Base-by-base conservation (phyloP, 2,797 vertebrate genomes). In the Enteromius afrohamiltoni region DNA sequence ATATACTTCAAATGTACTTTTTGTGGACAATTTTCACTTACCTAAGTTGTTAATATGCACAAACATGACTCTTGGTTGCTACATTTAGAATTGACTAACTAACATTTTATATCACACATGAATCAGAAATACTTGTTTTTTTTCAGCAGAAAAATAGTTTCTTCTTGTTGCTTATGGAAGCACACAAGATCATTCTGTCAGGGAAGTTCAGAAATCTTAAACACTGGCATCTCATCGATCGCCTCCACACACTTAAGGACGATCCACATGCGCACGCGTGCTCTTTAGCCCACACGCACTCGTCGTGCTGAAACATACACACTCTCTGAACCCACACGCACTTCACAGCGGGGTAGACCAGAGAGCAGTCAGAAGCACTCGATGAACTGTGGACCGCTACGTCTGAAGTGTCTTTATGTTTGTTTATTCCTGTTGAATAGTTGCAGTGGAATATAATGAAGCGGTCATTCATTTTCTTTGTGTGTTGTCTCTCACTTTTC, bases 211-310 rank as follows among this genome's bases (percentile, higher is more conserved):
- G 58, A 60, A 14, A 71, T 69, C 79, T 65, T 80, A 62, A 81
- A 62, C 16, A 4, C 55, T 67, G 29, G 5, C 68, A 77, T 85
- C 31, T 77, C 42, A 45, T 53, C 74, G 31, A 23, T 78, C 62
- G 58, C 74, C 80, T 79, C 49, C 85, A 64, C 67, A 85, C 42
- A 64, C 68, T 74, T 34, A 42, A 45, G 60, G 53, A 58, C 37
- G 40, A 74, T 37, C 29, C 75, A 79, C 79, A 82, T 82, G 73
- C 45, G 51, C 51, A 83, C 51, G 37, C 73, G 13, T 55, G 62
- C 73, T 70, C 74, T 78, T 74, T 73, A 58, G 69, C 85, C 85
- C 87, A 84, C 89, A 77, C 83, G 40, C 84, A 85, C 85, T 80
- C 55, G 51, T 70, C 42, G 6, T 21, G 49, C 55, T 45, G 34